A percentile compares a stretch with the other conserved stretches of the same genome.
Conservation (phyloP, 2,797 vertebrate genomes). For the Acestrorhynchus altus region DNA sequence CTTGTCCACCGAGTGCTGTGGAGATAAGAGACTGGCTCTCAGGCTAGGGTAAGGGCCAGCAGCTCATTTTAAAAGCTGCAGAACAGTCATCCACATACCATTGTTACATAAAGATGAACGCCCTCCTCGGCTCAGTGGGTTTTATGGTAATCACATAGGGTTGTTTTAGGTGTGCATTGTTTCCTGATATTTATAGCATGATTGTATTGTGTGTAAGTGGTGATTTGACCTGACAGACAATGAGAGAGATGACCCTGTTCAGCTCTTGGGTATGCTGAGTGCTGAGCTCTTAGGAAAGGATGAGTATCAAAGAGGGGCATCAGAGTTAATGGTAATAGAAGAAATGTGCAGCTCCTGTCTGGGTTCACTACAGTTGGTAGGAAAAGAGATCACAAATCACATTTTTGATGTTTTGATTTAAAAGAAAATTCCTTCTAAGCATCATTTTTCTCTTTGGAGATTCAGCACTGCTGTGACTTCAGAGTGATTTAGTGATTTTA, state of each 20-base stretch:
- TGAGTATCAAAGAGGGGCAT: neutral
- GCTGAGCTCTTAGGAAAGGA: neutral
- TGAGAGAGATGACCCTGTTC: neutral
- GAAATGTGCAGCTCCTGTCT: neutral
- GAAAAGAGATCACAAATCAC: neutral
- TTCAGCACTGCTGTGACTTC: neutral
- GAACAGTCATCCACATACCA: neutral
- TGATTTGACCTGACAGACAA: neutral
- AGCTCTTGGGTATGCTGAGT: no score
- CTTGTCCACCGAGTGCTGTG: neutral
- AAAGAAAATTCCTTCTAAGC: neutral
- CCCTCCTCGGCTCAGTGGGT: neutral
- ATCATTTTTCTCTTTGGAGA: neutral
- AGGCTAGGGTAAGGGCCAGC: constrained; percentile 1
- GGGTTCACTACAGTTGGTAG: neutral
- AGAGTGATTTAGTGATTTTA: no score
- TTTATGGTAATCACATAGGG: neutral
- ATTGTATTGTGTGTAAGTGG: neutral
- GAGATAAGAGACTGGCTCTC: neutral
- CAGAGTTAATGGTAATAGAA: neutral
- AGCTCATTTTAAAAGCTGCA: neutral
- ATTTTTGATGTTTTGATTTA: neutral
- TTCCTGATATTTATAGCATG: neutral
- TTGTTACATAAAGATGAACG: constrained; percentile 16
- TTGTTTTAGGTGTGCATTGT: neutral